Conservation (phyloP, 2,797 vertebrate species). For the Sebastes taczanowskii region DNA sequence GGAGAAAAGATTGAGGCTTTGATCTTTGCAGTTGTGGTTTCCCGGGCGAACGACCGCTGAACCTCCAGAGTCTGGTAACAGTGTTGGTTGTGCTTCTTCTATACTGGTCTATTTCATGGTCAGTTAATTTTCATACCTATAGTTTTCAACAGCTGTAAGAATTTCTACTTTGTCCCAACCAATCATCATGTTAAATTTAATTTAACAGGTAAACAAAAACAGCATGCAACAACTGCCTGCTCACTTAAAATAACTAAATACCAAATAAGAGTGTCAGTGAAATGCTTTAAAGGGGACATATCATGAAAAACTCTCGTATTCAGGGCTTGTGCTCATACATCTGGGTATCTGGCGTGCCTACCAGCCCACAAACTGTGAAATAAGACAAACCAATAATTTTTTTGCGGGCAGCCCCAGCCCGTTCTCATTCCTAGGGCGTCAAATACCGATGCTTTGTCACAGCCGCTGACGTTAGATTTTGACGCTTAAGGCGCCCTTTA, state of each 20-base stretch:
- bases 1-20: constrained; percentile 7
- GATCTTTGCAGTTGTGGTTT: constrained; percentile 11
- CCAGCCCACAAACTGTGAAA: neutral
- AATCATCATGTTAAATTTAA: neutral
- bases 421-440: no score
- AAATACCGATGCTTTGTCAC: no score
- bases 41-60: neutral
- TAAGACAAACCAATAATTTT: neutral
- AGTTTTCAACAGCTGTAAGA: neutral
- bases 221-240: no score
- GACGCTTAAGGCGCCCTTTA: no score
- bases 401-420: no score
- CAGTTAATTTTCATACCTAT: neutral
- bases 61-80: neutral
- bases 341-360: neutral
- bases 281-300: neutral
- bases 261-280: neutral
- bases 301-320: neutral
- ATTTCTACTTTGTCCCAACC: neutral
- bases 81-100: neutral
- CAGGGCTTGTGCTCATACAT: neutral
- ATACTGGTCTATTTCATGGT: neutral
- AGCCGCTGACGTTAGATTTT: no score
- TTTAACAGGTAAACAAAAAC: neutral
- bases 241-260: no score